A percentile compares a stretch with the other conserved stretches of the same genome.
Conservation (phyloP, 2,797 vertebrate species). For the Myotis vivesi region DNA sequence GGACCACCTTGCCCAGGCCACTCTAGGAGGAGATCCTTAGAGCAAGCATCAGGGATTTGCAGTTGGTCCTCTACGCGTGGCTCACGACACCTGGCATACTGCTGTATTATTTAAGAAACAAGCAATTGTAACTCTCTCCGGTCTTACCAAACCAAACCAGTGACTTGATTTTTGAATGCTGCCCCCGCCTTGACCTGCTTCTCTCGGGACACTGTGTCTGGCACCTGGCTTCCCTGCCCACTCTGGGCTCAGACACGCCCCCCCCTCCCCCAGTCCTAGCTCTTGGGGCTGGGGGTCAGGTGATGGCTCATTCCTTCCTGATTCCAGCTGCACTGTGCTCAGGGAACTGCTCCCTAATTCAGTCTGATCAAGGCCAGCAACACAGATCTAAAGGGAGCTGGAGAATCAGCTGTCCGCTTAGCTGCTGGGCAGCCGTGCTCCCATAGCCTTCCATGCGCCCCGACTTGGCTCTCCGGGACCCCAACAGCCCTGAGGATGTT, state of each 20-base stretch:
- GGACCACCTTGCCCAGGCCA: too few relatives aligned
- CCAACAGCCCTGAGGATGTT: accelerated
- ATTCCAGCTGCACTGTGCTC: background rate
- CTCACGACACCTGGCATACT: background rate
- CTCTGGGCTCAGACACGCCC: background rate
- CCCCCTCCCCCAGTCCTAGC: background rate
- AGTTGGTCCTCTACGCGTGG: background rate
- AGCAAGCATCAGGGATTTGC: background rate
- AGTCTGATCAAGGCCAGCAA: background rate
- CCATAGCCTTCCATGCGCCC: background rate
- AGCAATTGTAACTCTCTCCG: background rate
- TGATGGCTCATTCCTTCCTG: background rate
- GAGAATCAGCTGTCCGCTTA: background rate
- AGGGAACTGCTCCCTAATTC: background rate
- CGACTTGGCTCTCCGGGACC: background rate
- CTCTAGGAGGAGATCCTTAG: background rate
- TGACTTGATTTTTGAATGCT: background rate
- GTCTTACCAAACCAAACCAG: background rate
- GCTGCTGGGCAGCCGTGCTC: background rate
- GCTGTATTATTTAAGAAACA: background rate
- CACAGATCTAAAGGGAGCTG: background rate
- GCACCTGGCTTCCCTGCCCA: background rate
- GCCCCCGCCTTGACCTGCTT: background rate
- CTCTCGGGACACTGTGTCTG: background rate
- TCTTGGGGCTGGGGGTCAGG: background rate